A percentile compares a stretch with the other conserved stretches of the same genome.
Evolutionary conservation across 2,888 invertebrate genomes (phyloP).

Genomic region (Disparrhopalites patrizii): DNA sequence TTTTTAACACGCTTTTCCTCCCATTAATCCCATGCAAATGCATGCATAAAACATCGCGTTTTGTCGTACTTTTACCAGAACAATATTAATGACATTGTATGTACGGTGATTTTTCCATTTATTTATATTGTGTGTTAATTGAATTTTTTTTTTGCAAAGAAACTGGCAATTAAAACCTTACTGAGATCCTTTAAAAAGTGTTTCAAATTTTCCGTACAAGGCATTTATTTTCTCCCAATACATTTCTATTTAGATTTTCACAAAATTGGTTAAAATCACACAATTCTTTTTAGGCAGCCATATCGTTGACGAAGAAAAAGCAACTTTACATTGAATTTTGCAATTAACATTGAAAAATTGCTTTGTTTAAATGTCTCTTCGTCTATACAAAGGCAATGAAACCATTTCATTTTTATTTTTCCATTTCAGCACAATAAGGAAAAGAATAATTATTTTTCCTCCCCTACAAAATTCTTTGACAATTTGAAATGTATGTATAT

Average conservation of each 20-base stretch:
- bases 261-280: slow-evolving; percentile 4
- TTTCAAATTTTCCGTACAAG: too few relatives aligned
- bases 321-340: not conserved
- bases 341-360: not conserved
- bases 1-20: not conserved
- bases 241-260: too few relatives aligned
- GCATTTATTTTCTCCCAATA: slow-evolving; percentile 2
- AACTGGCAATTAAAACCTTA: not conserved
- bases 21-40: not conserved
- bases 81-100: not conserved
- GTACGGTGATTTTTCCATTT: not conserved
- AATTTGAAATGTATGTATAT: not conserved
- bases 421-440: too few relatives aligned
- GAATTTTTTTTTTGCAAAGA: not conserved
- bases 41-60: not conserved
- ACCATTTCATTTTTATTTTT: too few relatives aligned
- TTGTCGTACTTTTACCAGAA: not conserved
- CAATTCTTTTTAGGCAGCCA: slow-evolving; percentile 6
- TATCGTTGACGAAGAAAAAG: too few relatives aligned
- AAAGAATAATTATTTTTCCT: too few relatives aligned
- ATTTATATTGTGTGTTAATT: not conserved
- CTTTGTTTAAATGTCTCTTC: too few relatives aligned
- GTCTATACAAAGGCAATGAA: too few relatives aligned
- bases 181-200: not conserved
- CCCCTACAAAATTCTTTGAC: too few relatives aligned